phyloP scores from a whole-genome alignment of 2,888 invertebrate species.

The Meganola albula region DNA sequence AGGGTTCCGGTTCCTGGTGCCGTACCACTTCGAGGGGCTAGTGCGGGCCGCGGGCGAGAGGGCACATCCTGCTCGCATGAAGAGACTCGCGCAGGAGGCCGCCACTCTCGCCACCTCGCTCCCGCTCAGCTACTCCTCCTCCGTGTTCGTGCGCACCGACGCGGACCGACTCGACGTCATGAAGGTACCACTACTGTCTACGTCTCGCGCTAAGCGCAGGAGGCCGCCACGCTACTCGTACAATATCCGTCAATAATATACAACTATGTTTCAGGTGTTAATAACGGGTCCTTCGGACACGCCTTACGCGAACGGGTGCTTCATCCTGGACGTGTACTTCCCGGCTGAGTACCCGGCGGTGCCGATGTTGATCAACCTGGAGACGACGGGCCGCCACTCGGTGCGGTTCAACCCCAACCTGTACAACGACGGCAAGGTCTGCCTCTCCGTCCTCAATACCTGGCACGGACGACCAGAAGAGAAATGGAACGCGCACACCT shows the following conservation, averaged over 20 bases:
- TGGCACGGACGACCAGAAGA: slow-evolving; percentile 98
- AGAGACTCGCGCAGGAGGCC: slow-evolving; percentile 95
- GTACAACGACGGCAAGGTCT: slow-evolving; percentile 95
- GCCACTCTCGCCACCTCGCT: slow-evolving; percentile 94
- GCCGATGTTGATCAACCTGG: slow-evolving; percentile 93
- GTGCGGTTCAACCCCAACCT: slow-evolving; percentile 96
- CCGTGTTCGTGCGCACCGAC: slow-evolving; percentile 96
- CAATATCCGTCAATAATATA: too few relatives aligned
- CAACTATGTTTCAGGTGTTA: slow-evolving; percentile 83
- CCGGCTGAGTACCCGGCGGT: slow-evolving; percentile 89
- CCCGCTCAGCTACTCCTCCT: slow-evolving; percentile 94
- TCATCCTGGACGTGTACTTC: slow-evolving; percentile 94
- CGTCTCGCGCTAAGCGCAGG: too few relatives aligned
- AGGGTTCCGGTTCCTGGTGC: slow-evolving; percentile 89
- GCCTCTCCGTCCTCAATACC: slow-evolving; percentile 95
- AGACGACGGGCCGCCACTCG: slow-evolving; percentile 92
- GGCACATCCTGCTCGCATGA: slow-evolving; percentile 90
- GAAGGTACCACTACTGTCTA: slow-evolving; percentile 79
- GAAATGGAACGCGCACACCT: slow-evolving; percentile 97
- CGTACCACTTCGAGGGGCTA: slow-evolving; percentile 93
- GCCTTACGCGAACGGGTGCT: slow-evolving; percentile 94
- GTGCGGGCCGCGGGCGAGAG: slow-evolving; percentile 91
- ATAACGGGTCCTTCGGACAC: slow-evolving; percentile 95
- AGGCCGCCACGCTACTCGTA: too few relatives aligned
- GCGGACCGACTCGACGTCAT: slow-evolving; percentile 95